Evolutionary conservation across 2,797 vertebrate genomes (phyloP), one percentile per base, ranked within the genome.

Genomic region (Poliocrania exsul): DNA sequence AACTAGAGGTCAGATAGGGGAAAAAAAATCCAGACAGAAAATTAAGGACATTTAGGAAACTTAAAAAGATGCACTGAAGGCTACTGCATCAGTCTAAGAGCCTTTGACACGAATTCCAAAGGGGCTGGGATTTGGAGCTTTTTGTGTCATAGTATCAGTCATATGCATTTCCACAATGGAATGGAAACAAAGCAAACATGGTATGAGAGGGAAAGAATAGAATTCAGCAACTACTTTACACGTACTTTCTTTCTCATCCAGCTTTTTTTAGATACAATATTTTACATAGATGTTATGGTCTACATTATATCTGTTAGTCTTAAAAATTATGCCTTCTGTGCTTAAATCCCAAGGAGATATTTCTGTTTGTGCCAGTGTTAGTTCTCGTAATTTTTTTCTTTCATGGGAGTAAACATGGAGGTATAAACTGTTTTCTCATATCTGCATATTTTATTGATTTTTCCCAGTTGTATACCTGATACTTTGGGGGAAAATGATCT

Each of bases 401-500:
- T 46, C 38, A 8, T 60, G 25, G 57, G 31, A 91, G 18, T 31
- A 44, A 66, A 74, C 28, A 69, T 64, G 19, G 57, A 72, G 21
- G 23, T 57, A 6, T 15, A 61, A 87, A 11, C 9, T 71, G 17
- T 1, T 58, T 91, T 62, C 35, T 21, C 7, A 11, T 33, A 53
- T 47, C 40, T 81, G 21, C 9, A 28, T 42, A 3, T 56, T 81
- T 24, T 67, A 16, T 9, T 51, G 21, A 29, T 50, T 60, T 50
- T 28, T 53, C 12, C 15, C 11, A 58, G 13, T 66, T 26, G 18
- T 50, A 46, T 9, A 44, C 3, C 25, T 78, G 57, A n/a, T 49
- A 46, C 23, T 19, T 8, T 5, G 7, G 16, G 8, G 49, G 0
- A 0, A 17, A 26, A 51, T 2, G 9, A 15, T 42, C 9, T 47